Percentiles rank a stretch among this genome's conserved stretches.
phyloP scores from a whole-genome alignment of 2,113 vertebrate species.

The Ammodytes dubius region DNA sequence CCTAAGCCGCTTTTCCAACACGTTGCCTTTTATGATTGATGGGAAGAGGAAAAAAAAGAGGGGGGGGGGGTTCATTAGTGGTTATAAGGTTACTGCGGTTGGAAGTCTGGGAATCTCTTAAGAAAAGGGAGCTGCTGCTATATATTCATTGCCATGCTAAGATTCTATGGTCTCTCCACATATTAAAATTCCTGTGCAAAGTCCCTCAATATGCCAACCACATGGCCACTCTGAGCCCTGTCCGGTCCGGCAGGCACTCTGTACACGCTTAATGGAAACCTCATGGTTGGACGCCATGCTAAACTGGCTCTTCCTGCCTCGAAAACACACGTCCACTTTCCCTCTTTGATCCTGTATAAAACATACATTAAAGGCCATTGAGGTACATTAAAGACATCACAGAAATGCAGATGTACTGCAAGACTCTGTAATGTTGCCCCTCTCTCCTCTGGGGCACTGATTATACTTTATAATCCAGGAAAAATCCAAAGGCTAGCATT shows the following conservation, averaged over 20 bases:
- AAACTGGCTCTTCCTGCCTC: conserved; percentile 40
- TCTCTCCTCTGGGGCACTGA: background rate
- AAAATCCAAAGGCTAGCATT: background rate
- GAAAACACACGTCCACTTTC: conserved; percentile 27
- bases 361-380: background rate
- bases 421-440: background rate
- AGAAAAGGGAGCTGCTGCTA: conserved; percentile 1
- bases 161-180: conserved; percentile 21
- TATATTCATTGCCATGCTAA: conserved; percentile 32
- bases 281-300: conserved; percentile 35
- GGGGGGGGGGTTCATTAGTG: conserved; percentile 30
- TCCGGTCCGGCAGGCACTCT: conserved; percentile 32
- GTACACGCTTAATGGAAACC: conserved; percentile 56
- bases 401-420: background rate
- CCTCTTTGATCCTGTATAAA: conserved; percentile 29
- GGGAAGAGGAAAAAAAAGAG: conserved; percentile 9
- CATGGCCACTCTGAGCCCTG: conserved; percentile 53
- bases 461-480: background rate
- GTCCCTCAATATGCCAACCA: conserved; percentile 60
- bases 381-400: background rate
- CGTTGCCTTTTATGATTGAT: conserved; percentile 38
- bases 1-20: conserved; percentile 49
- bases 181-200: conserved; percentile 47
- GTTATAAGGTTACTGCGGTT: conserved; percentile 48
- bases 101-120: conserved; percentile 19